Evolutionary conservation across 2,797 vertebrate genomes (phyloP).

Genomic region (Labeo calbasu): DNA sequence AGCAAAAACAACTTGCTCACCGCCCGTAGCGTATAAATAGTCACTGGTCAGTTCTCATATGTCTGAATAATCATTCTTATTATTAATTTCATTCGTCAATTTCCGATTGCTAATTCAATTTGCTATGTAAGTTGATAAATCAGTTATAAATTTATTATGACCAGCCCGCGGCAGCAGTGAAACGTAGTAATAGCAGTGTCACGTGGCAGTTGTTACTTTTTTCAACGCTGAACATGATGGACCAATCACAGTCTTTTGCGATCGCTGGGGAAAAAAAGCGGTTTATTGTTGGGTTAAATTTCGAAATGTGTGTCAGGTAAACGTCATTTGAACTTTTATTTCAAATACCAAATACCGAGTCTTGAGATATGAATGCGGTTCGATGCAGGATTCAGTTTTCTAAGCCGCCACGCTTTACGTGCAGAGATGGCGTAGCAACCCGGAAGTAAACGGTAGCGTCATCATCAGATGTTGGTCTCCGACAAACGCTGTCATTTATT

Average conservation of each 20-base stretch:
- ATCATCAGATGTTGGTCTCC: constrained; percentile 4
- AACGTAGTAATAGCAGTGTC: accelerated
- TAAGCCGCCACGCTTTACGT: not conserved
- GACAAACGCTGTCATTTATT: not conserved
- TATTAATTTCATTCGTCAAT: not conserved
- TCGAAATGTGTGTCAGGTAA: not conserved
- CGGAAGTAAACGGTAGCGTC: constrained; percentile 17
- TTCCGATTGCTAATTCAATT: not conserved
- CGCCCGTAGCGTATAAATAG: not conserved
- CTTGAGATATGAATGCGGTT: not conserved
- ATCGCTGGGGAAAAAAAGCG: not conserved
- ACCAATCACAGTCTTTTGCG: not conserved
- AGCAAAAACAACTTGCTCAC: not conserved
- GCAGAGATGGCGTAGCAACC: not conserved
- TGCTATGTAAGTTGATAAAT: not conserved
- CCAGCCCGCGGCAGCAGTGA: not conserved
- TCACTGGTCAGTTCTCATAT: too few relatives aligned
- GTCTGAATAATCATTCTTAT: not conserved
- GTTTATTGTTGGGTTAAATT: not conserved
- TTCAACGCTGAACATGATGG: not conserved
- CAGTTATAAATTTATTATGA: not conserved
- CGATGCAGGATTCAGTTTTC: not conserved
- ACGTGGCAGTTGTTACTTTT: not conserved
- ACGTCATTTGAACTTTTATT: not conserved
- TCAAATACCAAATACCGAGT: not conserved